Evolutionary conservation across 1,140 invertebrate genomes (phyloP), one percentile per base, ranked within the genome.

Genomic region (Augochlora pura): DNA sequence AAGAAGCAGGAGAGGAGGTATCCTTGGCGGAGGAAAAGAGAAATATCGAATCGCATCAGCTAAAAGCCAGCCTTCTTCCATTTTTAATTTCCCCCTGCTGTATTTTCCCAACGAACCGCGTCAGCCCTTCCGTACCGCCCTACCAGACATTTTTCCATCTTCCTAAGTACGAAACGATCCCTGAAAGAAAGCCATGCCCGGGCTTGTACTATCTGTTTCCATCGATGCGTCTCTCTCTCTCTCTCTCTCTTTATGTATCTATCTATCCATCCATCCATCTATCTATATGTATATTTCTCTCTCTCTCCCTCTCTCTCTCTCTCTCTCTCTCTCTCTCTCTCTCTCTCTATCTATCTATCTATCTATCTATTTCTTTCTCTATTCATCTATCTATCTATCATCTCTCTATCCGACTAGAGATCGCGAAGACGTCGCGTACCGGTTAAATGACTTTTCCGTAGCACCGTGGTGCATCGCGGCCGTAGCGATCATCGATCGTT

Each of bases 101-200:
- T 67, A 79, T 74, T 66, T 74, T 66, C 25, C 70, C 77, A 73
- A 73, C 69, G 69, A 79, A 71, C 59, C 68, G 67, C 72, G 54
- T 77, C 83, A 66, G 68, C 83, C 42, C 42, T 46, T 14, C 42
- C 42, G 52, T 84, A 21, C 67, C 42, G 63, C 65, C 27, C 66
- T 84, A 76, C 67, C 52, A 78, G 77, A 80, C 81, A 49, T 84
- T 81, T 85, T 84, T 84, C 77, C 79, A 80, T 77, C 77, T 78
- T 32, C 68, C 38, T 70, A 60, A 80, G 82, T 79, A 73, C 64
- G 79, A 84, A 85, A 84, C 77, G 82, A 84, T 80, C 77, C 70
- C 72, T 73, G 82, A 64, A 84, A 84, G 77, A 49, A 77, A 67
- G 18, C 46, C 62, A 64, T 57, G 38, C 72, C 8, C 21, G 18